phyloP scores from a whole-genome alignment of 2,888 invertebrate genomes.

The Drosophila pseudotakahashii region DNA sequence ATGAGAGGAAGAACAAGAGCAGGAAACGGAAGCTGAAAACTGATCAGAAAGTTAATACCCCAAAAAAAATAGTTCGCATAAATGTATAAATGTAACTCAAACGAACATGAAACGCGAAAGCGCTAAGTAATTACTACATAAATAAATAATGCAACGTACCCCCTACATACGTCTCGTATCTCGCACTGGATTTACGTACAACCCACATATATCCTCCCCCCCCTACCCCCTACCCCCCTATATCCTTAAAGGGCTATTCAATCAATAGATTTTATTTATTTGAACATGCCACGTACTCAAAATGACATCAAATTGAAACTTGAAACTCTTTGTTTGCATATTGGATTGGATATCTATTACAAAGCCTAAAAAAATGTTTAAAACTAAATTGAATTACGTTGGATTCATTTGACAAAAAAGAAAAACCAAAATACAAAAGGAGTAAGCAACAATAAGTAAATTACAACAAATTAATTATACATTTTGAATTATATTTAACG shows the following conservation, averaged over 20 bases:
- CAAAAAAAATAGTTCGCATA: conserved; percentile 42
- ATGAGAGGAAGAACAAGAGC: conserved; percentile 21
- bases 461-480: conserved; percentile 67
- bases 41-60: conserved; percentile 21
- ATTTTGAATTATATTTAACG: conserved; percentile 72
- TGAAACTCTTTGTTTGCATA: conserved; percentile 52
- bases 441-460: conserved; percentile 39
- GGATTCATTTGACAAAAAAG: conserved; percentile 29
- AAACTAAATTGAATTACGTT: conserved; percentile 58
- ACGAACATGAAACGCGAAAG: conserved; percentile 25
- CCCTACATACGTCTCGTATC: conserved; percentile 74
- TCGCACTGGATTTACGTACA: conserved; percentile 49
- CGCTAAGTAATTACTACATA: conserved; percentile 45
- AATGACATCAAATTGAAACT: conserved; percentile 65
- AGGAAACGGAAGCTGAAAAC: conserved; percentile 27
- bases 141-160: conserved; percentile 66
- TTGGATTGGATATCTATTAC: conserved; percentile 45
- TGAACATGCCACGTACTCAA: conserved; percentile 67
- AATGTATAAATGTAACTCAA: conserved; percentile 68
- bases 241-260: conserved; percentile 28
- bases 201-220: conserved; percentile 16
- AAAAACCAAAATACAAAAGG: conserved; percentile 11
- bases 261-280: conserved; percentile 36
- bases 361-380: conserved; percentile 54
- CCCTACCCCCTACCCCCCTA: conserved; percentile 1